A percentile compares a stretch with the other conserved stretches of the same genome.
Evolutionary conservation across 1,140 invertebrate genomes (phyloP).

Genomic region (Diabrotica undecimpunctata): DNA sequence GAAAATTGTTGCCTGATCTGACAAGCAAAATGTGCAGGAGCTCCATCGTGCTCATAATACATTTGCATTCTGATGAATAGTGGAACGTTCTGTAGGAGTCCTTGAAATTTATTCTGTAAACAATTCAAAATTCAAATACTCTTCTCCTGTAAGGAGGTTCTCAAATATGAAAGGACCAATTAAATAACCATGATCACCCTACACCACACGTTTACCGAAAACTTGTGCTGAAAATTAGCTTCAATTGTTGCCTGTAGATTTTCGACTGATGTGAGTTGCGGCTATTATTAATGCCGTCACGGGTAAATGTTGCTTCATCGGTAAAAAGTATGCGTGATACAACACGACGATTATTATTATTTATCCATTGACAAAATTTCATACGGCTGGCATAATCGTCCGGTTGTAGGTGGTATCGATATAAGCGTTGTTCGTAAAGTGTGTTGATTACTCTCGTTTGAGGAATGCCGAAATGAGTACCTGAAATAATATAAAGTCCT

Average conservation of each 20-base stretch:
- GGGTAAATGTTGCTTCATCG: not conserved
- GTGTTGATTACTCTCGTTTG: constrained; percentile 10
- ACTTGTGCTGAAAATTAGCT: not conserved
- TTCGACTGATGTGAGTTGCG: not conserved
- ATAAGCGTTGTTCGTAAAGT: constrained; percentile 10
- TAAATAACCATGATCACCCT: not conserved
- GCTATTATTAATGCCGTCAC: not conserved
- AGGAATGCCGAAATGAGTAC: constrained; percentile 4
- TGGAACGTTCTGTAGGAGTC: not conserved
- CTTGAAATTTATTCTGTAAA: not conserved
- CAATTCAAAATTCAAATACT: not conserved
- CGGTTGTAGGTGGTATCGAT: constrained; percentile 13
- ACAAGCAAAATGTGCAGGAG: not conserved
- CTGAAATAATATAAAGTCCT: no score
- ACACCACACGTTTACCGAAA: not conserved
- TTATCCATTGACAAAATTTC: constrained; percentile 6
- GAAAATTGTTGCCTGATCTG: not conserved
- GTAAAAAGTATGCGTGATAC: no score
- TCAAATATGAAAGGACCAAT: not conserved
- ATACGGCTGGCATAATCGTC: constrained; percentile 12
- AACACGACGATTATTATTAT: constrained; percentile 12
- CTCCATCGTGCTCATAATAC: not conserved
- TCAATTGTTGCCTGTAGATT: not conserved
- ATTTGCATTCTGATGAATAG: not conserved
- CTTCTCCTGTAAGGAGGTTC: not conserved